Evolutionary conservation across 2,113 vertebrate genomes (phyloP).

Genomic region (Catharus minimus): DNA sequence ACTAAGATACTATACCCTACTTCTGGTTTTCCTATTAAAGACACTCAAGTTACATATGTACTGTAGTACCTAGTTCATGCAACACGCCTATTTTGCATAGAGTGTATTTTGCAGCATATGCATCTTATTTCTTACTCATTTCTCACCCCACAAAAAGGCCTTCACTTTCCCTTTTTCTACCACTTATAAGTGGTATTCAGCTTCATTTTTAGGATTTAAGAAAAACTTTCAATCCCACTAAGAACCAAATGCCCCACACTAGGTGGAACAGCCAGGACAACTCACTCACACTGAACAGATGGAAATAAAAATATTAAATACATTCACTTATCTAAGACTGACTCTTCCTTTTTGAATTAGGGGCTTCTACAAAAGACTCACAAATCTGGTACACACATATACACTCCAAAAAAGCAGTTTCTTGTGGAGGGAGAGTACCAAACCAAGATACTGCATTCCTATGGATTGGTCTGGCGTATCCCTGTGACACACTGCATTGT

Average conservation of each 20-base stretch:
- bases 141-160: neutral
- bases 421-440: neutral
- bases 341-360: neutral
- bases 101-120: neutral
- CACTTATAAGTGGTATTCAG: neutral
- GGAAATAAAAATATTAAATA: neutral
- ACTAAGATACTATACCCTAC: neutral
- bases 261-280: neutral
- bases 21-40: neutral
- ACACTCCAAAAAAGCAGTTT: neutral
- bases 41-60: neutral
- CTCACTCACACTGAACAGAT: neutral
- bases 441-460: neutral
- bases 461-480: fast-evolving
- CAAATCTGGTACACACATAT: neutral
- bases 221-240: neutral
- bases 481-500: neutral
- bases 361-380: neutral
- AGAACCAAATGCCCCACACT: neutral
- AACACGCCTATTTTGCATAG: neutral
- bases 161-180: neutral
- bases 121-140: neutral
- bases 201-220: neutral
- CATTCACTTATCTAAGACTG: neutral
- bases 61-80: neutral